Evolutionary conservation across 64 coral and sea anemone species (phyloP).

Genomic region (Porites australiensis): DNA sequence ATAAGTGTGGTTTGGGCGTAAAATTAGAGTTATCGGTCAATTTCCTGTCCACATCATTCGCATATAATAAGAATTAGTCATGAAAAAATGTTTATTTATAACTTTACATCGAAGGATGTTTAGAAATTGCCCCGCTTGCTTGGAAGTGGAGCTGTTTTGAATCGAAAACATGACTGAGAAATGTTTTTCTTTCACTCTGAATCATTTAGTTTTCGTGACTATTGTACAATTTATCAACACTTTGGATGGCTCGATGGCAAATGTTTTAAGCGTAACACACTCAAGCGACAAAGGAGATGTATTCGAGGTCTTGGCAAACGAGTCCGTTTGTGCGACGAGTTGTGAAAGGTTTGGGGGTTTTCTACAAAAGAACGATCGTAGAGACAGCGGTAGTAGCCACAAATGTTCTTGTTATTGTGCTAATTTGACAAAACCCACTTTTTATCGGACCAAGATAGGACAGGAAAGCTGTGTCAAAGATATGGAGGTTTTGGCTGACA

Average conservation of each 20-base stretch:
- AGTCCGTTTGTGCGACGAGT: neutral
- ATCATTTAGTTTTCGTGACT: neutral
- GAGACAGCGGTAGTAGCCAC: neutral
- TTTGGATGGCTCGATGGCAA: neutral
- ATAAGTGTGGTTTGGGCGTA: neutral
- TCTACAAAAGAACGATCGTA: neutral
- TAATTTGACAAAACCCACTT: neutral
- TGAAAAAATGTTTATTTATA: neutral
- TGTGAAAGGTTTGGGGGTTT: neutral
- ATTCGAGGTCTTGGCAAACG: neutral
- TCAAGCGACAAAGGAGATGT: neutral
- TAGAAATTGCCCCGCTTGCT: too few relatives aligned
- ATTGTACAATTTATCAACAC: neutral
- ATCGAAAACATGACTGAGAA: neutral
- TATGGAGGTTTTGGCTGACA: neutral
- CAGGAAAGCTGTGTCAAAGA: neutral
- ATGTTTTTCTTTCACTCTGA: neutral
- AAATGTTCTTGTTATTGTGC: slow-evolving; percentile 12
- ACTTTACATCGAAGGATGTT: neutral
- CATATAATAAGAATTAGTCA: neutral
- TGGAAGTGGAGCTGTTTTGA: neutral
- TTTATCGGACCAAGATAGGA: neutral
- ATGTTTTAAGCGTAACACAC: slow-evolving; percentile 22
- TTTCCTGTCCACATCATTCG: neutral
- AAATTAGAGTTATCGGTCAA: neutral